Percentiles rank a stretch among this genome's conserved stretches.
phyloP scores from a whole-genome alignment of 2,797 vertebrate species.

The Paratrypauchen microcephalus region DNA sequence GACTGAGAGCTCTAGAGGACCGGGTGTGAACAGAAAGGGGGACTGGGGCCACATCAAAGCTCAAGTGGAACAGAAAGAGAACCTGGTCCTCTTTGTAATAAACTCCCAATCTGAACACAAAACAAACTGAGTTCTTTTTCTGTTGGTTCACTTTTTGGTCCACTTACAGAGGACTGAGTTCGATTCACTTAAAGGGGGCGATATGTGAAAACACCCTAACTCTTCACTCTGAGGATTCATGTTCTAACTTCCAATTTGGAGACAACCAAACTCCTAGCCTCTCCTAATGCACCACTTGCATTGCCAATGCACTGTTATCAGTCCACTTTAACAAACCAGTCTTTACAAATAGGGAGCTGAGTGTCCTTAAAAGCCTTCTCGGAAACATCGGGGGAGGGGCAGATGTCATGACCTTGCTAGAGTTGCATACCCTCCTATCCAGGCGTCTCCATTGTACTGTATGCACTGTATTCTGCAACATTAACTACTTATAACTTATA shows the following conservation, averaged over 20 bases:
- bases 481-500: background rate
- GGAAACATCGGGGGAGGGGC: background rate
- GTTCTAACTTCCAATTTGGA: background rate
- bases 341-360: background rate
- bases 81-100: too few relatives aligned
- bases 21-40: too few relatives aligned
- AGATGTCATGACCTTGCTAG: background rate
- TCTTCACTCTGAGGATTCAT: background rate
- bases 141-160: too few relatives aligned
- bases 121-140: too few relatives aligned
- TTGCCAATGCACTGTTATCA: background rate
- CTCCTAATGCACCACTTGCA: background rate
- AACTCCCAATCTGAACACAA: too few relatives aligned
- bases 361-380: constrained; percentile 2
- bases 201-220: too few relatives aligned
- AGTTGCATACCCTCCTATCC: background rate
- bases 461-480: background rate
- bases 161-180: too few relatives aligned
- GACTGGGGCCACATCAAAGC: too few relatives aligned
- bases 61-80: too few relatives aligned
- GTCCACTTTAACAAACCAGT: background rate
- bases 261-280: background rate
- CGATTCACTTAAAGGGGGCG: too few relatives aligned
- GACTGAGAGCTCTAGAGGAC: too few relatives aligned
- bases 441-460: background rate